phyloP scores from a whole-genome alignment of 1,140 invertebrate species.

The Macrobrachium rosenbergii region DNA sequence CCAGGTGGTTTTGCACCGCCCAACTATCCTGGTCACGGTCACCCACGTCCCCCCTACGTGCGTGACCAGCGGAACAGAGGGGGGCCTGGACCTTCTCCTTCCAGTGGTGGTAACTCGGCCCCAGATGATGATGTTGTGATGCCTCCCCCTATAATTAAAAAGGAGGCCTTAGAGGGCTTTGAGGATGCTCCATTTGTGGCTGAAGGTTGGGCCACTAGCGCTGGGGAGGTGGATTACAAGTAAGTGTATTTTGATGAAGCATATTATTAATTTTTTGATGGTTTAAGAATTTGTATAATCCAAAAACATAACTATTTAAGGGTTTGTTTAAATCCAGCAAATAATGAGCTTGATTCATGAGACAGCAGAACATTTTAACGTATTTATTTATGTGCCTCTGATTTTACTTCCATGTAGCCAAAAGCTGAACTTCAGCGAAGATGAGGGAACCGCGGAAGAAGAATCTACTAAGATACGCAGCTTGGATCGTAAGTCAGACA shows the following conservation, averaged over 20 bases:
- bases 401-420: slow-evolving; percentile 69
- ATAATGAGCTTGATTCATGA: too few relatives aligned
- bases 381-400: not conserved
- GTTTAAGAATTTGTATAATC: too few relatives aligned
- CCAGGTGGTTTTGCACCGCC: slow-evolving; percentile 47
- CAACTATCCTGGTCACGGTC: slow-evolving; percentile 48
- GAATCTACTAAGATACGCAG: slow-evolving; percentile 44
- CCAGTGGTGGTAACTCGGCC: not conserved
- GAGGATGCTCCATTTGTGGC: slow-evolving; percentile 49
- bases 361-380: too few relatives aligned
- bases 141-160: slow-evolving; percentile 62
- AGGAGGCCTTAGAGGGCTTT: slow-evolving; percentile 61
- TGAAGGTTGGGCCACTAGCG: slow-evolving; percentile 61
- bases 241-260: not conserved
- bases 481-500: slow-evolving; percentile 29
- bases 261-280: too few relatives aligned
- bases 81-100: slow-evolving; percentile 26
- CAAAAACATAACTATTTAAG: too few relatives aligned
- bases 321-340: too few relatives aligned
- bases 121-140: slow-evolving; percentile 55
- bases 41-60: slow-evolving; percentile 47
- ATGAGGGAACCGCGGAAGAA: slow-evolving; percentile 69
- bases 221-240: slow-evolving; percentile 62
- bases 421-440: slow-evolving; percentile 74
- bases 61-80: slow-evolving; percentile 53